phyloP scores from a whole-genome alignment of 2,113 vertebrate species.

The Piprites chloris region DNA sequence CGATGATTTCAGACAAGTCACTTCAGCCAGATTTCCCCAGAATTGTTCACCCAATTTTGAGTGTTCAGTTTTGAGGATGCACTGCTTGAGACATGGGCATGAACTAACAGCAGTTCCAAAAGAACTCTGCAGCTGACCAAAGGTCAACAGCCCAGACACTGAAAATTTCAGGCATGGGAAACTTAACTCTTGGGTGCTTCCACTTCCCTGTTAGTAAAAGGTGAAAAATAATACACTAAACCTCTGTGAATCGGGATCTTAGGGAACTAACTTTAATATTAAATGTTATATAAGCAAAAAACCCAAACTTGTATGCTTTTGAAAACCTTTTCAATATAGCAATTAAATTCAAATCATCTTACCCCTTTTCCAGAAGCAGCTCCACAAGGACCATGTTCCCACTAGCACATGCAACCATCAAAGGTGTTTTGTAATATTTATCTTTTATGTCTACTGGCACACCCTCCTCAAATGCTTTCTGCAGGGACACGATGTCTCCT shows the following conservation, averaged over 20 bases:
- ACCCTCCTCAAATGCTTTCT: constrained; percentile 82
- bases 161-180: background rate
- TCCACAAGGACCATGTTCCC: constrained; percentile 81
- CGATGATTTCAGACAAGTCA: background rate
- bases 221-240: background rate
- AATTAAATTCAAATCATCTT: constrained; percentile 24
- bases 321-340: background rate
- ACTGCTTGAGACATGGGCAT: fast-evolving
- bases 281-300: background rate
- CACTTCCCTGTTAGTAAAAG: background rate
- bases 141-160: background rate
- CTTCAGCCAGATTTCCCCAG: background rate
- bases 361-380: constrained; percentile 86
- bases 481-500: constrained; percentile 83
- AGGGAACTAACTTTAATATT: background rate
- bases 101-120: background rate
- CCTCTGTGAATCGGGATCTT: background rate
- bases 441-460: constrained; percentile 87
- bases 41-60: background rate
- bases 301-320: background rate
- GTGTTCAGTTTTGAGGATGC: background rate
- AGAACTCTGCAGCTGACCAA: background rate
- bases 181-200: background rate
- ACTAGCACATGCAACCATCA: constrained; percentile 85
- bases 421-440: constrained; percentile 87